These are phyloP conservation scores for Vulpes lagopus DNA, from an alignment of 2,113 vertebrate genomes.

Conservation along the genomic window DNA sequence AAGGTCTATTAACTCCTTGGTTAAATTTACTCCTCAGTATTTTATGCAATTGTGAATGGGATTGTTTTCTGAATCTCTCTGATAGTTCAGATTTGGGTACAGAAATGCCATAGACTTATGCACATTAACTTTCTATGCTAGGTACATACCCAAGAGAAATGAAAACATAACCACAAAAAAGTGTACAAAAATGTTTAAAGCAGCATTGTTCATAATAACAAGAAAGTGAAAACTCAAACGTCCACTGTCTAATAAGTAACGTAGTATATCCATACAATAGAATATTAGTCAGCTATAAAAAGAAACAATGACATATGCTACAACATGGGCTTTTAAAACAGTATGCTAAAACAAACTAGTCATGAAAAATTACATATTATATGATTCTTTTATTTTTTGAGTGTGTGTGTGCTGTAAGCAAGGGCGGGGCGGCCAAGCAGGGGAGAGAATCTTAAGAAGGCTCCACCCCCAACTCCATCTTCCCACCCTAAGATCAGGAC, in stretches of 20 bases:
- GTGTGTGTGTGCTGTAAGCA: not conserved
- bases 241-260: not conserved
- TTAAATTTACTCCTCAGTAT: not conserved
- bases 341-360: not conserved
- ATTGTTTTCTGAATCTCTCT: not conserved
- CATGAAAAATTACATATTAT: not conserved
- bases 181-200: not conserved
- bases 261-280: not conserved
- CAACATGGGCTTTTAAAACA: not conserved
- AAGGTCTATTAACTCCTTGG: not conserved
- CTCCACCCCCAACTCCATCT: not conserved
- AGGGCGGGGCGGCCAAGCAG: not conserved
- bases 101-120: not conserved
- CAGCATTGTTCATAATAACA: not conserved
- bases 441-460: not conserved
- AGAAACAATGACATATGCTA: not conserved
- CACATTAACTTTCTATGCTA: not conserved
- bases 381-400: not conserved
- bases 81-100: not conserved
- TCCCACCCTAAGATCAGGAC: not conserved
- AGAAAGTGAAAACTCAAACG: not conserved
- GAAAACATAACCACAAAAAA: slow-evolving; percentile 8
- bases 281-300: slow-evolving; percentile 47
- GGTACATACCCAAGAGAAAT: slow-evolving; percentile 30
- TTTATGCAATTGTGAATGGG: not conserved